Evolutionary conservation across 1,140 invertebrate species (phyloP).

Genomic region (Xylocopa sonorina): DNA sequence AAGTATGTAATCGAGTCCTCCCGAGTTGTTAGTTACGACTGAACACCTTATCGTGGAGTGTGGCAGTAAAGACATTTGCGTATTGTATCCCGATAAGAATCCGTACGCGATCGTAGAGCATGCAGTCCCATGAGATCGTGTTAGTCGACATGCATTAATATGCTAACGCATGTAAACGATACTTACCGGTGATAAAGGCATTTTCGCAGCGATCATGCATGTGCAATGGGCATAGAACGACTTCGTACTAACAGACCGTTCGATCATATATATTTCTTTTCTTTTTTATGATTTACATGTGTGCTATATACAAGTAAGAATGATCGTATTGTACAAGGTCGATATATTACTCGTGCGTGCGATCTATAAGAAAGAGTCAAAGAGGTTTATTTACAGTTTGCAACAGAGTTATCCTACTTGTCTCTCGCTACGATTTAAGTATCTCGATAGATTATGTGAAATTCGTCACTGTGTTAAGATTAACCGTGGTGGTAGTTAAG

Average conservation of each 20-base stretch:
- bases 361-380: conserved; percentile 34
- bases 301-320: conserved; percentile 9
- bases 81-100: neutral
- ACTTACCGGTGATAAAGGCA: conserved; percentile 62
- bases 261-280: neutral
- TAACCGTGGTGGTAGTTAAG: neutral
- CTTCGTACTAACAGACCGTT: conserved; percentile 29
- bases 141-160: conserved; percentile 38
- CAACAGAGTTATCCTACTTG: neutral
- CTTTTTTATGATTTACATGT: conserved; percentile 19
- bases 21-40: neutral
- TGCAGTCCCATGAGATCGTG: conserved; percentile 17
- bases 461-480: neutral
- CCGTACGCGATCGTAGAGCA: neutral
- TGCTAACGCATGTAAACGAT: conserved; percentile 44
- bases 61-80: neutral
- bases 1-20: neutral
- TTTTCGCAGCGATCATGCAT: conserved; percentile 45
- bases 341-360: conserved; percentile 12
- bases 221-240: conserved; percentile 35
- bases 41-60: neutral
- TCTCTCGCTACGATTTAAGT: neutral
- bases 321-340: neutral
- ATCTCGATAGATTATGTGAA: neutral
- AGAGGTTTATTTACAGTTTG: conserved; percentile 23